Base-by-base conservation (phyloP, 2,888 invertebrate genomes). In the Lycophotia porphyrea region DNA sequence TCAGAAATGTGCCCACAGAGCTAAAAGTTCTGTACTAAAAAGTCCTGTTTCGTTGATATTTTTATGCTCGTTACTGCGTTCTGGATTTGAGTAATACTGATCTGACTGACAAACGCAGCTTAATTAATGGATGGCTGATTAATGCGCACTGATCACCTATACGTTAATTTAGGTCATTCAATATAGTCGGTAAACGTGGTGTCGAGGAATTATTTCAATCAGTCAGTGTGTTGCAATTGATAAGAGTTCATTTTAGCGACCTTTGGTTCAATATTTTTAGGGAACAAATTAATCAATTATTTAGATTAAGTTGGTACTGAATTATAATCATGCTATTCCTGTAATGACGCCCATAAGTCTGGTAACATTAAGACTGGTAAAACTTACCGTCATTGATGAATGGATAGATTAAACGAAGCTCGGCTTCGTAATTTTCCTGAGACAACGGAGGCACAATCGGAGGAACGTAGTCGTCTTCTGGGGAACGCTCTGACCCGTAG, bases 391-490 rank as follows among this genome's bases (percentile, higher is more conserved):
- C 97, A 84, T 97, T 97, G 87, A 98, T 97, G 91, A 97, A 98
- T 24, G 98, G 97, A 91, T 98, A 98, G 74, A 97, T 97, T 55
- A 96, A 94, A 84, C 97, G 95, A 52, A 97, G 94, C 86, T 97
- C 97, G n/a, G 97, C 95, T 88, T 97, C 97, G 88, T 97, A 97
- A 67, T 95, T 96, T 88, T 97, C 97, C 60, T 97, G 95, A 60
- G 96, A 96, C 77, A 97, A 95, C 42, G 96, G 93, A 3, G 96
- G 92, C 86, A 95, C 97, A 76, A 98, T 94, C 31, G 97, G 97
- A 11, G 98, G 98, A 47, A 97, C 97, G 93, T 97, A 97, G 93
- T 98, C 98, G 84, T 98, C 98, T 93, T 98, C 98, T 2, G 98
- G 98, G 1, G 98, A 98, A 64, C 98, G 95, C 91, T 98, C 98